Percentiles rank a stretch among this genome's conserved stretches.
Conservation (phyloP, 2,888 invertebrate genomes). For the Chorisops tibialis region DNA sequence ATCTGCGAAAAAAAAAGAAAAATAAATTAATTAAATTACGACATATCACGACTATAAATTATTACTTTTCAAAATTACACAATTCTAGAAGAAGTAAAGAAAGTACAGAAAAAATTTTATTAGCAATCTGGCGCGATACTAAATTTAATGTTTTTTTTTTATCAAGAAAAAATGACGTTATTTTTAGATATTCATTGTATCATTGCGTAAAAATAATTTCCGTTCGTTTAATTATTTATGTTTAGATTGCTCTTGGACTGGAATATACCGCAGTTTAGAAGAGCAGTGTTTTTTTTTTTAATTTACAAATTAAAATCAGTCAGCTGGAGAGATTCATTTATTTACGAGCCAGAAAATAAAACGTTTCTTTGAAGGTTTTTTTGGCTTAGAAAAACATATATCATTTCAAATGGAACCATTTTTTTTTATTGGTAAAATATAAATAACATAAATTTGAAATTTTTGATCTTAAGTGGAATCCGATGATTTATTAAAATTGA, state of each 20-base stretch:
- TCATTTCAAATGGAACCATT: not conserved
- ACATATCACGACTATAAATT: too few relatives aligned
- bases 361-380: too few relatives aligned
- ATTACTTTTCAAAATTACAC: too few relatives aligned
- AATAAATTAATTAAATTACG: not conserved
- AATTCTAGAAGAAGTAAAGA: not conserved
- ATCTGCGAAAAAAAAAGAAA: slow-evolving; percentile 4
- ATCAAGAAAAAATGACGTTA: not conserved
- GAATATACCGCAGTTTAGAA: too few relatives aligned
- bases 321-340: too few relatives aligned
- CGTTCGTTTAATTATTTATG: not conserved
- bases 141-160: too few relatives aligned
- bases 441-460: not conserved
- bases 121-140: not conserved
- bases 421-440: not conserved
- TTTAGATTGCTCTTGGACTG: not conserved
- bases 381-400: too few relatives aligned
- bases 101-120: not conserved
- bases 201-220: slow-evolving; percentile 12
- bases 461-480: not conserved
- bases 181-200: slow-evolving; percentile 17
- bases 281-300: too few relatives aligned
- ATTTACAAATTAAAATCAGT: too few relatives aligned
- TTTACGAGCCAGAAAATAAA: too few relatives aligned
- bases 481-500: too few relatives aligned